Conservation (phyloP, 2,113 vertebrate genomes). For the Platichthys stellatus region DNA sequence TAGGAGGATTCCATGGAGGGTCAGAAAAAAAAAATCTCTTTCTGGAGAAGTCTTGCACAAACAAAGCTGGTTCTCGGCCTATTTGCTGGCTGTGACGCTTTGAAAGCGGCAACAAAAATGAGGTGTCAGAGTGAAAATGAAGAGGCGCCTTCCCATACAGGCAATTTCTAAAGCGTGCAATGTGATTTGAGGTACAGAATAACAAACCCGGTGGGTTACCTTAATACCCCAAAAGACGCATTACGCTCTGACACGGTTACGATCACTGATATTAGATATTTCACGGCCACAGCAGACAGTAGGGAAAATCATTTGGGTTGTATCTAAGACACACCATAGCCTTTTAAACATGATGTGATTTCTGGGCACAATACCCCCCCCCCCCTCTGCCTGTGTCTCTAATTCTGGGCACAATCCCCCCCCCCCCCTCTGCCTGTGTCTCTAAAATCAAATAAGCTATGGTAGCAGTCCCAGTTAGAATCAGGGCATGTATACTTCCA, state of each 20-base stretch:
- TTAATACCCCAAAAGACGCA: constrained; percentile 43
- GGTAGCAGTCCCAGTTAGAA: background rate
- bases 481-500: background rate
- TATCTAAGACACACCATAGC: constrained; percentile 30
- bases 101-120: constrained; percentile 52
- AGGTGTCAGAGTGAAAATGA: constrained; percentile 64
- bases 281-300: constrained; percentile 32
- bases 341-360: constrained; percentile 15
- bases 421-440: background rate
- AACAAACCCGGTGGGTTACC: constrained; percentile 46
- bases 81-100: constrained; percentile 38
- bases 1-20: constrained; percentile 38
- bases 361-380: background rate
- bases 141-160: constrained; percentile 48
- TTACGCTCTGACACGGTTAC: constrained; percentile 47
- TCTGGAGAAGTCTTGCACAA: constrained; percentile 51
- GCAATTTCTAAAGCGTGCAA: constrained; percentile 49
- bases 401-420: background rate
- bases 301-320: constrained; percentile 27
- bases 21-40: constrained; percentile 32
- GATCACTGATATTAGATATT: constrained; percentile 53
- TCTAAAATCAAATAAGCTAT: constrained; percentile 37
- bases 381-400: background rate
- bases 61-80: constrained; percentile 49
- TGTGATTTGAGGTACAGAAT: constrained; percentile 51